phyloP scores from a whole-genome alignment of 2,888 invertebrate genomes.

The Pachliopta kotzebuea region DNA sequence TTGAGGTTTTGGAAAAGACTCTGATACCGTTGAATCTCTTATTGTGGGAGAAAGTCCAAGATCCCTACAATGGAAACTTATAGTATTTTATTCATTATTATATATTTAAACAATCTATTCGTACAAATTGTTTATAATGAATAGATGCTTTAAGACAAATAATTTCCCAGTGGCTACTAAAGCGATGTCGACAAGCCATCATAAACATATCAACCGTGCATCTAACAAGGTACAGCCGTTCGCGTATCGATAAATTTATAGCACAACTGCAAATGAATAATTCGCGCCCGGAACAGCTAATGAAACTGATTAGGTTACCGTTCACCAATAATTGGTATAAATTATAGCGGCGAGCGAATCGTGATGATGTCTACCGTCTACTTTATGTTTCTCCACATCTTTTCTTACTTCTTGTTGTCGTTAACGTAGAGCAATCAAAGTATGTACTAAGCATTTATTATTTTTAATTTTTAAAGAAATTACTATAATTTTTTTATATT shows the following conservation, averaged over 20 bases:
- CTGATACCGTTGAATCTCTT: too few species aligned
- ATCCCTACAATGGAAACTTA: too few species aligned
- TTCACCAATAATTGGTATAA: conserved; percentile 24
- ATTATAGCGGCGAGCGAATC: conserved; percentile 18
- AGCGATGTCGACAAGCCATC: not conserved
- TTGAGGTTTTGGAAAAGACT: too few species aligned
- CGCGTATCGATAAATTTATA: conserved; percentile 4
- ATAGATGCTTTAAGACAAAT: not conserved
- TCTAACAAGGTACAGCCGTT: not conserved
- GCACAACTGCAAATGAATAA: conserved; percentile 10
- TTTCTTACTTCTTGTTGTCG: conserved; percentile 10
- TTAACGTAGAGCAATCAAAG: not conserved
- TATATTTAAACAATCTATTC: too few species aligned
- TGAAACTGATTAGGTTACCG: conserved; percentile 21
- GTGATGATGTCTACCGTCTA: conserved; percentile 10
- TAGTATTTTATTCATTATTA: not conserved
- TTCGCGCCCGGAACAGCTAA: conserved; percentile 16
- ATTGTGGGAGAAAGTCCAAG: too few species aligned
- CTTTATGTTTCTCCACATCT: not conserved
- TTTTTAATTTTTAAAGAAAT: too few species aligned
- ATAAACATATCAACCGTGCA: not conserved
- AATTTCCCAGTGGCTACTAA: not conserved
- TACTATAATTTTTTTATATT: too few species aligned
- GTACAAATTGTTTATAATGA: not conserved
- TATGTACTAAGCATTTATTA: not conserved